A percentile compares a stretch with the other conserved stretches of the same genome.
Conservation (phyloP, 2,888 invertebrate species). For the Mythimna impura region DNA sequence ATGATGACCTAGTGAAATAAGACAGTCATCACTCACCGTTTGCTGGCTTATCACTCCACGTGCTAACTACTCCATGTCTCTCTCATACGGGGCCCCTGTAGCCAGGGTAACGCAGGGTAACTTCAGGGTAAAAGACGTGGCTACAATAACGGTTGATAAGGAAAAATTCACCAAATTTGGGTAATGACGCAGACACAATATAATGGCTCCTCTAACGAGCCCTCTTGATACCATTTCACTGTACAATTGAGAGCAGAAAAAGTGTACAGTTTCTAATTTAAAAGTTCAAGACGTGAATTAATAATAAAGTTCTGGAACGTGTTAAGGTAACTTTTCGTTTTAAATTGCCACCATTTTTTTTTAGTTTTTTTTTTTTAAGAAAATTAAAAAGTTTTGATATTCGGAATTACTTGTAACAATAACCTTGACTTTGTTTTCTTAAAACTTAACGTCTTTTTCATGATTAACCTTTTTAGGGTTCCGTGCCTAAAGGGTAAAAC, state of each 20-base stretch:
- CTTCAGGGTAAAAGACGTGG: constrained; percentile 25
- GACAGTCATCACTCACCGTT: neutral
- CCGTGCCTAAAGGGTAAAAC: no score
- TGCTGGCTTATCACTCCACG: neutral
- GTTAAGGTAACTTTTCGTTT: constrained; percentile 26
- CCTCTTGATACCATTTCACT: constrained; percentile 61
- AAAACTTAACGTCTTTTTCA: neutral
- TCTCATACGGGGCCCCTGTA: constrained; percentile 5
- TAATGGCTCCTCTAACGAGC: constrained; percentile 67
- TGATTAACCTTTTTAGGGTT: no score
- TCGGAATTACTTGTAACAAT: neutral
- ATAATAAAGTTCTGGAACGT: constrained; percentile 30
- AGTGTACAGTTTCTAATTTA: constrained; percentile 38
- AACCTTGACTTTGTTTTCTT: neutral
- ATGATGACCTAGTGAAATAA: neutral
- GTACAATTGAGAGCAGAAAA: constrained; percentile 52
- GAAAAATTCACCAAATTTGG: constrained; percentile 72
- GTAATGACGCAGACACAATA: constrained; percentile 71
- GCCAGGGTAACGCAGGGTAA: constrained; percentile 34
- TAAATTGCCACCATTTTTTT: constrained; percentile 24
- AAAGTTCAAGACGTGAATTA: constrained; percentile 43
- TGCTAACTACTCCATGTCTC: constrained; percentile 14
- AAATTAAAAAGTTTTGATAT: neutral
- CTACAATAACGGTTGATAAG: constrained; percentile 73
- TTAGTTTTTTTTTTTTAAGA: neutral